Percentiles rank a stretch among this genome's conserved stretches.
Evolutionary conservation across 2,113 vertebrate species (phyloP).

Genomic region (Haplochromis burtoni): DNA sequence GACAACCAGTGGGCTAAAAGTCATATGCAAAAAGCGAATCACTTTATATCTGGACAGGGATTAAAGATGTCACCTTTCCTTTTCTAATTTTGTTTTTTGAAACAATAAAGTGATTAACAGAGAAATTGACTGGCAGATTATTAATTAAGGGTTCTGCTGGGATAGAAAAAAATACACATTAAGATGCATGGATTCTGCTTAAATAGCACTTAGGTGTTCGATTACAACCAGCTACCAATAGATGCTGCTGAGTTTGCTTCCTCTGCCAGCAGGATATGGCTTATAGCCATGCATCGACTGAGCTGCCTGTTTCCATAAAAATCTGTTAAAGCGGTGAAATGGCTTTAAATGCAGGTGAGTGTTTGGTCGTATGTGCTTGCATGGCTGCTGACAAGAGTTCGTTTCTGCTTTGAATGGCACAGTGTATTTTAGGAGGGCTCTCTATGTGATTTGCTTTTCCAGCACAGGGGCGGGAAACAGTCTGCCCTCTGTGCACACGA

Average conservation of each 20-base stretch:
- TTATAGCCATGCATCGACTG: background rate
- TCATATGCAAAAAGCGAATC: background rate
- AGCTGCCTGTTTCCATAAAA: background rate
- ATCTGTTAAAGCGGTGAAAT: background rate
- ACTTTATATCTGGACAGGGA: background rate
- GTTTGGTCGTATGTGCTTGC: background rate
- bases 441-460: constrained; percentile 38
- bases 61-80: background rate
- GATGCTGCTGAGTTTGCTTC: background rate
- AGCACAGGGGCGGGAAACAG: constrained; percentile 44
- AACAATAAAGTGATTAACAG: background rate
- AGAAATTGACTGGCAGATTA: background rate
- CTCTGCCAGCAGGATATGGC: background rate
- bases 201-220: background rate
- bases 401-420: constrained; percentile 3
- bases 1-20: background rate
- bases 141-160: background rate
- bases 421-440: background rate
- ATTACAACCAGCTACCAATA: background rate
- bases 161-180: background rate
- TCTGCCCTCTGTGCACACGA: constrained; percentile 62
- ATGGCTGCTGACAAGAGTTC: background rate
- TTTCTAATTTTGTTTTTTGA: background rate
- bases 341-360: background rate
- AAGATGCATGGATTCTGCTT: background rate